Conservation (phyloP, 2,888 invertebrate species). For the Platynereis dumerilii region DNA sequence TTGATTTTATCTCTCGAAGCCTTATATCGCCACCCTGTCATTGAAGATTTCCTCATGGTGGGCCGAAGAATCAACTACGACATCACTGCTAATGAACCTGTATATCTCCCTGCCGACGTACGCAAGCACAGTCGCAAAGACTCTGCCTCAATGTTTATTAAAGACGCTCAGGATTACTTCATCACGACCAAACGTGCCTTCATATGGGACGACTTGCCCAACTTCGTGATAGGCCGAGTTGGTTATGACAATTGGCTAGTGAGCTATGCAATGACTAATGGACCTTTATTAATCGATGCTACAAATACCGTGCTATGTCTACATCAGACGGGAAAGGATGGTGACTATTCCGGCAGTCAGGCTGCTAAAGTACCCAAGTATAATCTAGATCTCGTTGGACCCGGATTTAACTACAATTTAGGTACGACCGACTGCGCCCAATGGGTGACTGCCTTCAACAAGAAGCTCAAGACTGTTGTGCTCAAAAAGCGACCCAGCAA, state of each 20-base stretch:
- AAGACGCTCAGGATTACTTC: constrained; percentile 50
- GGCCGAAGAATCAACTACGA: constrained; percentile 21
- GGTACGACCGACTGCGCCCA: constrained; percentile 26
- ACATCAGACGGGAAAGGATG: constrained; percentile 50
- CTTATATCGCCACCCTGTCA: neutral
- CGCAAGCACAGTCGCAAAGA: constrained; percentile 5
- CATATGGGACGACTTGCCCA: constrained; percentile 49
- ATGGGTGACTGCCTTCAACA: constrained; percentile 22
- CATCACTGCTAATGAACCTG: neutral
- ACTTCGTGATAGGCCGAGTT: constrained; percentile 50
- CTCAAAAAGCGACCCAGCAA: constrained; percentile 1
- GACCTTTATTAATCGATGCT: constrained; percentile 46
- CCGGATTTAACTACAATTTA: constrained; percentile 9
- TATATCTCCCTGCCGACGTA: constrained; percentile 3
- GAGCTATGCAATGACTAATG: constrained; percentile 33
- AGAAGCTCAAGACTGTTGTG: neutral
- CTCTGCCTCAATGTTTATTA: constrained; percentile 40
- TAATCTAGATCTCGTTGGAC: constrained; percentile 24
- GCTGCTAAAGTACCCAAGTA: constrained; percentile 8
- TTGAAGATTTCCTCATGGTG: constrained; percentile 11
- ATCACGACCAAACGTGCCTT: constrained; percentile 43
- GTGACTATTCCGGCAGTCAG: constrained; percentile 43
- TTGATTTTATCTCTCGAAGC: constrained; percentile 19
- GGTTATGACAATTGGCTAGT: constrained; percentile 56
- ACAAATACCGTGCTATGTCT: constrained; percentile 47